Conservation (phyloP, 2,888 invertebrate species). For the Drosophila neutralis region DNA sequence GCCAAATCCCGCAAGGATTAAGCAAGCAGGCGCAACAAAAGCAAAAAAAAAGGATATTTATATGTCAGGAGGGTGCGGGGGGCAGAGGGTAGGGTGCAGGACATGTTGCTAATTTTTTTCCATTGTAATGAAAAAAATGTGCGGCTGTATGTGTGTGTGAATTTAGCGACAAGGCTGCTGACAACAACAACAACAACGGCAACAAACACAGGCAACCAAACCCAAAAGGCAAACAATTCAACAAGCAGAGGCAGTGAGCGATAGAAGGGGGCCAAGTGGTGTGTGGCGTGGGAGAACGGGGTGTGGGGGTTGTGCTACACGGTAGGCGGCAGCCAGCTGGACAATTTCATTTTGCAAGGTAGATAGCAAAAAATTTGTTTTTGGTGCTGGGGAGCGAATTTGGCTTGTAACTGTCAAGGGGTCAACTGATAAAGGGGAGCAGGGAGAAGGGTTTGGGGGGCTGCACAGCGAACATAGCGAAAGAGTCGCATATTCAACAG, state of each 20-base stretch:
- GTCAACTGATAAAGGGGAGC: conserved; percentile 11
- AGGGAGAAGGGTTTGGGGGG: not conserved
- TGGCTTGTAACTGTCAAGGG: conserved; percentile 53
- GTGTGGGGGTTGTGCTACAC: not conserved
- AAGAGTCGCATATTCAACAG: conserved; percentile 79
- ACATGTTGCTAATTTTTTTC: conserved; percentile 72
- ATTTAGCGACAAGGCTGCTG: conserved; percentile 63
- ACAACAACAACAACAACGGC: conserved; percentile 54
- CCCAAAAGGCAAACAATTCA: conserved; percentile 66
- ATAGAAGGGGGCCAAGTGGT: no score
- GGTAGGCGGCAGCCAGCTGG: conserved; percentile 44
- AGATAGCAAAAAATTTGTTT: conserved; percentile 1
- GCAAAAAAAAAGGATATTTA: conserved; percentile 6
- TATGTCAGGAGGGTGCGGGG: conserved; percentile 5
- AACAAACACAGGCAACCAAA: conserved; percentile 50
- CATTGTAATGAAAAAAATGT: conserved; percentile 59
- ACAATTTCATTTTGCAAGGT: conserved; percentile 67
- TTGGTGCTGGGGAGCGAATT: conserved; percentile 8
- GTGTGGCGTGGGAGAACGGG: no score
- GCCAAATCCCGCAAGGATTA: conserved; percentile 66
- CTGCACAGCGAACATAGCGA: conserved; percentile 20
- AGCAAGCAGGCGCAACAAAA: conserved; percentile 17
- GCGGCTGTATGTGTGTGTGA: conserved; percentile 24
- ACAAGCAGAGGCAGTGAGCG: conserved; percentile 18
- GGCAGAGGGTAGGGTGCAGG: conserved; percentile 1